Conservation (phyloP, 2,113 vertebrate genomes). For the Electrona antarctica region DNA sequence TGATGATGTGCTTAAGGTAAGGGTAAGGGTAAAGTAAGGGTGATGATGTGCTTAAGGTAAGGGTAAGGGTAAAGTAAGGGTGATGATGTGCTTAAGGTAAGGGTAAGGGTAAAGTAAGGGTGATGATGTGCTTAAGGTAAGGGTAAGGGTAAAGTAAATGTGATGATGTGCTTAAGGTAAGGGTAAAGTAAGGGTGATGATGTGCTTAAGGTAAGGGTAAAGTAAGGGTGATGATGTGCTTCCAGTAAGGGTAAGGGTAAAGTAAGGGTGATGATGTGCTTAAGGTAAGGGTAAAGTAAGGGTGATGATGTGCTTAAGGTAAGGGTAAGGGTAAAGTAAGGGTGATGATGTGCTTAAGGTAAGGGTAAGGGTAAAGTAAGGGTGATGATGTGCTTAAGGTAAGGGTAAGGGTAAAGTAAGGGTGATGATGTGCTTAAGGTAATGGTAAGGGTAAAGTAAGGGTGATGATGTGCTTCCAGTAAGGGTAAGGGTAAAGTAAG, state of each 20-base stretch:
- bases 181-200: too few relatives aligned
- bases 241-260: neutral
- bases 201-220: slow-evolving; percentile 13
- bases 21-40: too few relatives aligned
- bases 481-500: too few relatives aligned
- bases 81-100: slow-evolving; percentile 39
- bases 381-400: slow-evolving; percentile 40
- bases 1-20: neutral
- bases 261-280: slow-evolving; percentile 24
- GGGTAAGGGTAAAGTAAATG: neutral
- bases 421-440: too few relatives aligned
- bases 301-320: neutral
- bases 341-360: too few relatives aligned
- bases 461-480: slow-evolving; percentile 61
- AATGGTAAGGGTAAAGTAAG: neutral
- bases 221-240: too few relatives aligned
- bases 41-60: too few relatives aligned
- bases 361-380: neutral
- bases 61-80: neutral
- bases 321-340: too few relatives aligned
- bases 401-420: neutral
- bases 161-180: slow-evolving; percentile 48
- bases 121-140: too few relatives aligned
- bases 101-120: slow-evolving; percentile 1
- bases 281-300: too few relatives aligned